Percentiles rank a stretch among this genome's conserved stretches.
Conservation (phyloP, 2,888 invertebrate genomes). For the Copidosoma aretas region DNA sequence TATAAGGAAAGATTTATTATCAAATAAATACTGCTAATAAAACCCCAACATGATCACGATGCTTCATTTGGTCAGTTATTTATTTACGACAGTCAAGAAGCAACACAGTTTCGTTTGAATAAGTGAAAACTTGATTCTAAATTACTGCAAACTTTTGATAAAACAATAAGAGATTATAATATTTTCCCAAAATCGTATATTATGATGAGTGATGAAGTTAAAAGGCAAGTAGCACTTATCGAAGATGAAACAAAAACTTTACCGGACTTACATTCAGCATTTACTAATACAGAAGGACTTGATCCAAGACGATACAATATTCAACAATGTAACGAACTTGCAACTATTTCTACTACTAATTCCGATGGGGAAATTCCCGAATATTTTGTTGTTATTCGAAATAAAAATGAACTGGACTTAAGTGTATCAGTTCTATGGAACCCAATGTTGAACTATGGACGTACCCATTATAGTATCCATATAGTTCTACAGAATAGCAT, state of each 20-base stretch:
- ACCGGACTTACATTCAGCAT: conserved; percentile 34
- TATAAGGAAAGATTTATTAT: conserved; percentile 41
- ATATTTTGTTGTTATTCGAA: conserved; percentile 35
- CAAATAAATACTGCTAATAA: conserved; percentile 41
- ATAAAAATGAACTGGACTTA: conserved; percentile 34
- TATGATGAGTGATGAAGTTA: conserved; percentile 32
- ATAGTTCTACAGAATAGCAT: conserved; percentile 41
- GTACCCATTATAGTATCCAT: conserved; percentile 43
- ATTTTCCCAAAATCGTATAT: too few species aligned
- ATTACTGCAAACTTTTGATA: neutral
- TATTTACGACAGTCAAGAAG: conserved; percentile 41
- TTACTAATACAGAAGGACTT: conserved; percentile 38
- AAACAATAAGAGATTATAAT: conserved; percentile 18
- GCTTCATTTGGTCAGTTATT: conserved; percentile 42
- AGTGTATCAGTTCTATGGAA: conserved; percentile 40
- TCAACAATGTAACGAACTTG: conserved; percentile 42
- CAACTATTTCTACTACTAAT: conserved; percentile 39
- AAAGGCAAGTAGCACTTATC: conserved; percentile 10
- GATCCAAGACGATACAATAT: conserved; percentile 40
- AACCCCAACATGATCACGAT: conserved; percentile 30
- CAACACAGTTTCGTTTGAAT: conserved; percentile 28
- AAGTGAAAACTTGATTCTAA: conserved; percentile 18
- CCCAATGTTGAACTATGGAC: too few species aligned
- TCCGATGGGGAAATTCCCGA: too few species aligned
- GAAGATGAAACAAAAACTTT: conserved; percentile 10